Percentiles rank a stretch among this genome's conserved stretches.
Conservation (phyloP, 2,888 invertebrate genomes). For the Ophion ellenae region DNA sequence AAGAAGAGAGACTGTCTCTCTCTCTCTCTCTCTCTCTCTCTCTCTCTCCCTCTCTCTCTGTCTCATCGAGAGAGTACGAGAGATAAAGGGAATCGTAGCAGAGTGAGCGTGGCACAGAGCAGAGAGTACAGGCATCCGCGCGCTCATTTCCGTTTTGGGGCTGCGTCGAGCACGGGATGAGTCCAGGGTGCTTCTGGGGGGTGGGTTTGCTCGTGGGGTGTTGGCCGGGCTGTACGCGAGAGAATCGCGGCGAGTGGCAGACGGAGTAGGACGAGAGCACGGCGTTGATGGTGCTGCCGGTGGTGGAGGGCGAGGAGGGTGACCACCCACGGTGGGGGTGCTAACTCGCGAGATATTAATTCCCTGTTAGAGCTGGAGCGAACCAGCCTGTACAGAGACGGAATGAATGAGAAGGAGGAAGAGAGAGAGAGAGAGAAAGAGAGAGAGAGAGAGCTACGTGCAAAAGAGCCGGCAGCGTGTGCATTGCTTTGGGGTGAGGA, state of each 20-base stretch:
- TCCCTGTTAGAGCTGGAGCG: constrained; percentile 82
- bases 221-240: constrained; percentile 36
- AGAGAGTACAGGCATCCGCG: constrained; percentile 82
- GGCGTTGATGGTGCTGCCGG: constrained; percentile 52
- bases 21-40: too few species aligned
- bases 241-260: constrained; percentile 67
- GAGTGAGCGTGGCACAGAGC: constrained; percentile 61
- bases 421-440: constrained; percentile 65
- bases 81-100: constrained; percentile 49
- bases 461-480: constrained; percentile 60
- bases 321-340: constrained; percentile 63
- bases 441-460: constrained; percentile 68
- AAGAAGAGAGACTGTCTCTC: constrained; percentile 39
- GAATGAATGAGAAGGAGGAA: constrained; percentile 55
- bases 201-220: constrained; percentile 48
- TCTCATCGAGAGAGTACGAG: constrained; percentile 52
- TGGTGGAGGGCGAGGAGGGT: constrained; percentile 66
- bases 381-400: constrained; percentile 77
- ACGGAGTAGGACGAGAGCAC: constrained; percentile 59
- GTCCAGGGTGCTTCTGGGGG: constrained; percentile 48
- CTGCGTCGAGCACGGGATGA: constrained; percentile 63
- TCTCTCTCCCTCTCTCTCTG: too few species aligned
- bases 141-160: constrained; percentile 83
- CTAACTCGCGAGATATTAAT: constrained; percentile 84
- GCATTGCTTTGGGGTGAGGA: constrained; percentile 51